These are phyloP conservation scores for Cygnus buccinator DNA, from an alignment of 2,113 vertebrate genomes.

Conservation along the genomic window DNA sequence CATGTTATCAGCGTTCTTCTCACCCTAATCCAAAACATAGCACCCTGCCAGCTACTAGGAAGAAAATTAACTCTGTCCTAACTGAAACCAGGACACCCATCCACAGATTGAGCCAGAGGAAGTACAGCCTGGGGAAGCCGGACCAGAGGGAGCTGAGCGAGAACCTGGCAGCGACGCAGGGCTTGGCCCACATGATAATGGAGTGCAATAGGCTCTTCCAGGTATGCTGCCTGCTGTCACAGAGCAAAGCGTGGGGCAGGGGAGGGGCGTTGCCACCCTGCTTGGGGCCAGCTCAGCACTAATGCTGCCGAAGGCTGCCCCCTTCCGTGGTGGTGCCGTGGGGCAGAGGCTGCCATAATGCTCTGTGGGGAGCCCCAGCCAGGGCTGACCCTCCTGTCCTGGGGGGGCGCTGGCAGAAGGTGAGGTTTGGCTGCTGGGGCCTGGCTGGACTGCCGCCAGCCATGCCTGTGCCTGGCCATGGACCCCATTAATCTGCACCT, in stretches of 20 bases:
- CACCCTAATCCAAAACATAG: no score
- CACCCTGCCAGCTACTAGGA: no score
- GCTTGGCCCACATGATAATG: constrained; percentile 85
- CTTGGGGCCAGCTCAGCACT: background rate
- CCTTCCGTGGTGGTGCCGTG: no score
- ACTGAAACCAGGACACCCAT: no score
- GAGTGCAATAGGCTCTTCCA: constrained; percentile 85
- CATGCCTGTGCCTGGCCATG: background rate
- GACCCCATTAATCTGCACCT: background rate
- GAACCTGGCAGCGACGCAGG: constrained; percentile 88
- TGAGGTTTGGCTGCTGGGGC: background rate
- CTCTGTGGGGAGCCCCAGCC: background rate
- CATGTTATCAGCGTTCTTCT: no score
- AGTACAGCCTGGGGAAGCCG: constrained; percentile 85
- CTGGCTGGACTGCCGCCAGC: background rate
- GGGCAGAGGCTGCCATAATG: background rate
- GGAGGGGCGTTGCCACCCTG: background rate
- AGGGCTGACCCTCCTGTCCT: background rate
- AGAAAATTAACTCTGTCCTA: no score
- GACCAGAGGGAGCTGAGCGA: constrained; percentile 89
- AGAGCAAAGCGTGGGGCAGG: background rate
- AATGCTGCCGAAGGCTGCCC: background rate
- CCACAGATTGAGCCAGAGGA: constrained; percentile 81
- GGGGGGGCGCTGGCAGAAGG: background rate
- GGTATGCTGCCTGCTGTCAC: constrained; percentile 51